Evolutionary conservation across 2,888 invertebrate genomes (phyloP), one percentile per base, ranked within the genome.

Genomic region (Toxonevra muliebris): DNA sequence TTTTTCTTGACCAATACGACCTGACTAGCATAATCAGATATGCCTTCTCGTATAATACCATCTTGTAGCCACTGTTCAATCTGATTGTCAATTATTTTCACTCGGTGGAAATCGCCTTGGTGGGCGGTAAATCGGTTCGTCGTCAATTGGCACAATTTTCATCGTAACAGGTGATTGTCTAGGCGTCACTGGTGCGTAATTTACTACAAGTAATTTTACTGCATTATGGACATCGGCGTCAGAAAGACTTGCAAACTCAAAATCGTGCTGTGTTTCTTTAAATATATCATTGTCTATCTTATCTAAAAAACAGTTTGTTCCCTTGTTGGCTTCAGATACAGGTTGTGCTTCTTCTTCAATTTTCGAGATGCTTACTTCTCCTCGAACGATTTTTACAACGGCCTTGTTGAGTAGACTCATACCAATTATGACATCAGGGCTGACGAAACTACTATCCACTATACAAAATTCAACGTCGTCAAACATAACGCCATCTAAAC

Each of bases 1-100:
- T 77, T 76, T 59, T 74, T 77, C 58, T 63, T 70, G 2, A 76
- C 75, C 4, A 76, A 30, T n/a, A 77, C 13, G 20, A 75, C 69
- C 1, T 73, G 76, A 64, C 76, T 76, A 1, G 75, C 73, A 54
- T 73, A 77, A 9, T 73, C 69, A 1, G 76, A 77, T 3, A 52
- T n/a, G 10, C 64, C 60, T 19, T 66, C 63, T 13, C 63, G 62
- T 15, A 66, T 50, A 19, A 66, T 53, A 10, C 66, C 63, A 43
- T 69, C 55, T 19, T 42, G 50, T 5, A 66, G 55, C 66, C 45
- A 66, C 41, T 69, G 53, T 43, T 45, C 48, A 11, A 69, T 42
- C 42, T 60, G 66, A 12, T 52, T 20, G 1, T 66, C 42, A 52
- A 69, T 61, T 45, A 53, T 61, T 30, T 59, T 69, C 64, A 17